Base-by-base conservation (phyloP, 2,113 vertebrate species). In the Pavo muticus region DNA sequence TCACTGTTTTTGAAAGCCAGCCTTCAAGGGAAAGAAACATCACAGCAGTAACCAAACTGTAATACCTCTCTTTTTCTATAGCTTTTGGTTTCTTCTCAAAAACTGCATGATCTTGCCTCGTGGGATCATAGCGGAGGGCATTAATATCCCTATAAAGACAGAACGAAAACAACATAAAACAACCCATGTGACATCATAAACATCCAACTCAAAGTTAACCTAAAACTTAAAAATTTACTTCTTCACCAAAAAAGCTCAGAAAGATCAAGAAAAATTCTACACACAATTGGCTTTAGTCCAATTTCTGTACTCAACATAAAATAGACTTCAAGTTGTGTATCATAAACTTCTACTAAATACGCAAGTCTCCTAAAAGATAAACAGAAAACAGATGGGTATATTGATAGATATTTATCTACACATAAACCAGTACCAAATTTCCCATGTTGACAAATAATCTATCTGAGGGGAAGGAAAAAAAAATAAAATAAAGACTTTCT, bases 41-140 rank as follows among this genome's bases (percentile, higher is more conserved):
- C 42, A 32, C 25, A 60, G 10, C 1, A 70, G 23, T 29, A 76
- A 79, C 13, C 15, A 83, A 73, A 37, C 11, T 56, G 25, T 18
- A 64, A 67, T 98, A 99, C 99, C 99, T 99, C 88, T 99, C 98
- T 94, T 98, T 18, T 57, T 57, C 96, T 30, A 88, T 79, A 40
- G 89, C 82, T 40, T 91, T 79, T 6, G 14, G 80, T 94, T 98
- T 98, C 83, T 90, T 98, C 98, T 99, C 99, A 82, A 99, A 99
- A 25, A 97, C 94, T 13, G 97, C 88, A 60, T 99, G 99, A 69
- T 99, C 99, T 44, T 99, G 96, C 91, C 95, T 98, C 37, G 98
- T 99, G 68, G 99, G 99, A 94, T 99, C 99, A 44, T 99, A 99
- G 79, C 97, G 99, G 84, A 99, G 92, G 9, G 98, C 94, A 19